These are phyloP conservation scores for Dynastes maya DNA, from an alignment of 2,888 invertebrate species.

Conservation along the genomic window DNA sequence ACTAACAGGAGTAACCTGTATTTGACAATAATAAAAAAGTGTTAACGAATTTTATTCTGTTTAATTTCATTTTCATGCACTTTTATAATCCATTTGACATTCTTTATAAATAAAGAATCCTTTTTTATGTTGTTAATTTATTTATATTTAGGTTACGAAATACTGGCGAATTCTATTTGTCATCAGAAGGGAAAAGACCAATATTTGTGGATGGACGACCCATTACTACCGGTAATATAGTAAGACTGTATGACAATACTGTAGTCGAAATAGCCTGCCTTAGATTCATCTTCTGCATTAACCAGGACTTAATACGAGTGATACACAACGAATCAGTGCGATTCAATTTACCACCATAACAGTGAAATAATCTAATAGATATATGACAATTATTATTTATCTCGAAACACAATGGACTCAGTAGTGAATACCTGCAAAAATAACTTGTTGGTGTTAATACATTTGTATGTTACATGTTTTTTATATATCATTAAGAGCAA, in stretches of 20 bases:
- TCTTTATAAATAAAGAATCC: no score
- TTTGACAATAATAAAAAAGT: no score
- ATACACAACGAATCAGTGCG: conserved; percentile 92
- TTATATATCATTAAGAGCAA: conserved; percentile 31
- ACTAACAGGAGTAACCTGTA: no score
- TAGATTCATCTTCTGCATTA: conserved; percentile 93
- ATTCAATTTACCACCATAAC: conserved; percentile 75
- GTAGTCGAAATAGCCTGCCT: conserved; percentile 96
- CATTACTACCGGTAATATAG: conserved; percentile 89
- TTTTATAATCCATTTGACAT: no score
- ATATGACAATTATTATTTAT: conserved; percentile 20
- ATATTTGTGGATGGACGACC: conserved; percentile 96
- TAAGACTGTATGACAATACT: conserved; percentile 92
- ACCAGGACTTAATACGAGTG: conserved; percentile 91
- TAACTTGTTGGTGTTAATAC: conserved; percentile 35
- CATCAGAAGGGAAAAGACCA: conserved; percentile 95
- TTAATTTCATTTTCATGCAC: neutral
- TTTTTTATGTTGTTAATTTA: neutral
- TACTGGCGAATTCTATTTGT: conserved; percentile 95
- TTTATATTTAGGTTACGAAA: conserved; percentile 78
- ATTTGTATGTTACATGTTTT: conserved; percentile 25
- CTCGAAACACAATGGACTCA: conserved; percentile 15
- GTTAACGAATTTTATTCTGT: no score
- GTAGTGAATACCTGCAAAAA: conserved; percentile 24
- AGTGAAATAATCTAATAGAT: neutral